Conservation (phyloP, 2,113 vertebrate genomes). For the Podilymbus podiceps region DNA sequence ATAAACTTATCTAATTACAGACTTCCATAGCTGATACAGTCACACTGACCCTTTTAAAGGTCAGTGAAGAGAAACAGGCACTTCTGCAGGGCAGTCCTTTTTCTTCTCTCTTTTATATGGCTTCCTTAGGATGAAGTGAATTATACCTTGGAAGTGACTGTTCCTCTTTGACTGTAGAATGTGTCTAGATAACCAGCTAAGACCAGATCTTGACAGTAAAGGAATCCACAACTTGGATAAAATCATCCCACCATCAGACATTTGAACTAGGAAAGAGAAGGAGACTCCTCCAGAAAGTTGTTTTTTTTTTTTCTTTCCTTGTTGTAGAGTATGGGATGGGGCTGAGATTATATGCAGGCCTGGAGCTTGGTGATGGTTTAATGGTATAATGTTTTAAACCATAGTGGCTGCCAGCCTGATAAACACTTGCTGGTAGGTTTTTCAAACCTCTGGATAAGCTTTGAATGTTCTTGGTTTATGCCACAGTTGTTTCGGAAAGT, state of each 20-base stretch:
- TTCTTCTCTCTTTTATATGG: not conserved
- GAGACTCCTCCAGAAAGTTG: not conserved
- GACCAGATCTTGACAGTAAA: not conserved
- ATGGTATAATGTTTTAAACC: not conserved
- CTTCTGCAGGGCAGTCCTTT: not conserved
- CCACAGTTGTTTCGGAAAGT: not conserved
- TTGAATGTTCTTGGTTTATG: not conserved
- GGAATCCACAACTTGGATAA: not conserved
- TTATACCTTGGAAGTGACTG: not conserved
- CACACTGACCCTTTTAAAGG: not conserved
- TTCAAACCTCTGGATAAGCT: not conserved
- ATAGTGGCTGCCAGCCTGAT: not conserved
- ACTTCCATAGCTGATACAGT: not conserved
- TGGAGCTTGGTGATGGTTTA: not conserved
- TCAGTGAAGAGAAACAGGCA: not conserved
- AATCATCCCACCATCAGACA: not conserved
- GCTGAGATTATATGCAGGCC: not conserved
- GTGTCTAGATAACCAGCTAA: not conserved
- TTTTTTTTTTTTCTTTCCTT: not conserved
- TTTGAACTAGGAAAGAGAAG: not conserved
- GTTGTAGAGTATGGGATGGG: not conserved
- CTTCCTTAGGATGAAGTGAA: not conserved
- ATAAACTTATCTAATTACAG: not conserved
- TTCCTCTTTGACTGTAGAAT: not conserved
- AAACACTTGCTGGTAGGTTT: not conserved